Conservation (phyloP, 2,888 invertebrate genomes). For the Leptothorax acervorum region DNA sequence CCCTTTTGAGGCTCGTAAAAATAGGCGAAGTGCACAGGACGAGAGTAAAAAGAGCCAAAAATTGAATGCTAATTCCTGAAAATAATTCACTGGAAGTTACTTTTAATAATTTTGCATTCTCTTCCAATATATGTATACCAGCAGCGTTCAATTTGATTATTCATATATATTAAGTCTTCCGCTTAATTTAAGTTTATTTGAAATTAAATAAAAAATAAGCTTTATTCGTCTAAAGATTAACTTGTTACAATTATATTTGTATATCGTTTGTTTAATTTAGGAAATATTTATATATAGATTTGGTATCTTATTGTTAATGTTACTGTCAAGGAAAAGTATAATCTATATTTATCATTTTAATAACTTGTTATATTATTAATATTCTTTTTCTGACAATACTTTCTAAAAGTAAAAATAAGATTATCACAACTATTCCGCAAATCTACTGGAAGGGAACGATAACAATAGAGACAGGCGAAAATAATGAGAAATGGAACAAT, state of each 20-base stretch:
- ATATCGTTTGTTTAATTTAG: not conserved
- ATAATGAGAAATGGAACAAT: conserved; percentile 68
- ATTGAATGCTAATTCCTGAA: conserved; percentile 30
- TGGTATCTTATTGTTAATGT: not conserved
- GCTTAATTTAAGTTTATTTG: not conserved
- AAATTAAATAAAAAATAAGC: not conserved
- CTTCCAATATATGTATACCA: not conserved
- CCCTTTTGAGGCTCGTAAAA: conserved; percentile 32
- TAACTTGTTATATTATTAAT: no score
- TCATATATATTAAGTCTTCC: not conserved
- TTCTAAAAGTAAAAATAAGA: not conserved
- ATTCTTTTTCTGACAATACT: not conserved
- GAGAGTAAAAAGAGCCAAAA: conserved; percentile 18
- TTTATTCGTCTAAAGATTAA: conserved; percentile 5
- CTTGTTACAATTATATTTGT: not conserved
- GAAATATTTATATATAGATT: not conserved
- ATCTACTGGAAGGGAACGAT: conserved; percentile 43
- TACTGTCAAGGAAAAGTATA: not conserved
- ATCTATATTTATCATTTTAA: no score
- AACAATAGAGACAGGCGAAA: conserved; percentile 64
- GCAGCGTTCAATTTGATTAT: not conserved
- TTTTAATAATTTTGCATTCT: conserved; percentile 8
- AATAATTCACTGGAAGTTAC: conserved; percentile 11
- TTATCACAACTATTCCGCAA: not conserved
- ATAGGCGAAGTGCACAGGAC: not conserved